Base-by-base conservation (phyloP, 2,888 invertebrate species). In the Villa cingulata region DNA sequence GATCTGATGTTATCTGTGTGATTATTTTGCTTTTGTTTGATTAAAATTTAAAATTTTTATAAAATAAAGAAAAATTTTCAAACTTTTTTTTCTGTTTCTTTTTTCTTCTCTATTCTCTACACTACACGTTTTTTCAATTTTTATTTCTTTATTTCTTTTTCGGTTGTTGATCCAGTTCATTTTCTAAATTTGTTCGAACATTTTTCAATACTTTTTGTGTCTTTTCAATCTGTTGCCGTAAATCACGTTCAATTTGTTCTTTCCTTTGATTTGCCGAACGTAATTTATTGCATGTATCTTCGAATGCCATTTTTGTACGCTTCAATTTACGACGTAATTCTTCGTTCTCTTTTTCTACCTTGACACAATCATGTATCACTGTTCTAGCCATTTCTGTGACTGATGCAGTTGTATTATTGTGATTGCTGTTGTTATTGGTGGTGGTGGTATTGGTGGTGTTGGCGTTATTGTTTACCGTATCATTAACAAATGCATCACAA, bases 181-280 rank as follows among this genome's bases (percentile, higher is more conserved):
- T 71, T 63, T 82, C 81, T 63, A 86, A 73, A 62, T 84, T 83
- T 48, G 80, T 81, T 54, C 83, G 78, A 37, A 83, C 85, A 67
- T 80, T 80, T 51, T 81, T 78, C 51, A 86, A 71, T 43, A 86
- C 83, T 56, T 80, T 80, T 55, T 84, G 83, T 20, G 86, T 86
- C 69, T 84, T 83, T 60, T 82, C 79, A 57, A 86, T 80, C 68
- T 86, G 83, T 58, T 80, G 77, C 63, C 83, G 84, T 62, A 90
- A 86, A 40, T 86, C 85, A 59, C 83, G 81, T 64, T 89, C 87
- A 34, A 88, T 83, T 65, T 81, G 81, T 60, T 81, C 80, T 65
- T 88, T 89, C 56, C 81, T 78, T 65, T 83, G 77, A 65, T 87
- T 87, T 41, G 86, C 81, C 15, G 79, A 74, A 55, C 81, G 81